Evolutionary conservation across 2,113 vertebrate species (phyloP), one percentile per base, ranked within the genome.

Genomic region (Gasterosteus nipponicus): DNA sequence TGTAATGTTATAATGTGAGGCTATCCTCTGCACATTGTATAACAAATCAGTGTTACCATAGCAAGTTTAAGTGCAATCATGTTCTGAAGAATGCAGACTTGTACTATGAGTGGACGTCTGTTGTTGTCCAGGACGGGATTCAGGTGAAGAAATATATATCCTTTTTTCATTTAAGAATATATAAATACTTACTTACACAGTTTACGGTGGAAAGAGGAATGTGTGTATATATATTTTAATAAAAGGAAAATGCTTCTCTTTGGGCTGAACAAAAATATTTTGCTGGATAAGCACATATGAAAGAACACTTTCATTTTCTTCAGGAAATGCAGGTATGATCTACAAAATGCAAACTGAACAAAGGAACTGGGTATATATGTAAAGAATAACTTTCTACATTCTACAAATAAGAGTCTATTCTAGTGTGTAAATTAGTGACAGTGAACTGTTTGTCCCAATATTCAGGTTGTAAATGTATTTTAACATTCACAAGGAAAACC

Each of bases 31-130:
- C 94, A 94, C 96, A 93, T 94, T 95, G 93, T 95, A 94, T 94
- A 91, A 94, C 95, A 91, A 95, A 94, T 95, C 96, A 96, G 96
- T 97, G 95, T 98, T 96, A 94, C 93, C 94, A 96, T 95, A 93
- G 94, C 94, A 94, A 94, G 95, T 96, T 95, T 94, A 95, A 96
- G 95, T 96, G 95, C 91, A 96, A 95, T 96, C 96, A 95, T 95
- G 94, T 93, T 94, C 77, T 68, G 71, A 86, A 78, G 71, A 83
- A 93, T 90, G 88, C 94, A 93, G 86, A 91, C 95, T 95, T 94
- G 85, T 92, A 91, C 93, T 95, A 80, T 91, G 90, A 90, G 89
- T 93, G 93, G 90, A 92, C 73, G 91, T 94, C 89, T 95, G 92
- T 94, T 87, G 89, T 94, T 93, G 93, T 95, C 95, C 95, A 95